phyloP scores from a whole-genome alignment of 2,113 vertebrate genomes.

The Origma solitaria region DNA sequence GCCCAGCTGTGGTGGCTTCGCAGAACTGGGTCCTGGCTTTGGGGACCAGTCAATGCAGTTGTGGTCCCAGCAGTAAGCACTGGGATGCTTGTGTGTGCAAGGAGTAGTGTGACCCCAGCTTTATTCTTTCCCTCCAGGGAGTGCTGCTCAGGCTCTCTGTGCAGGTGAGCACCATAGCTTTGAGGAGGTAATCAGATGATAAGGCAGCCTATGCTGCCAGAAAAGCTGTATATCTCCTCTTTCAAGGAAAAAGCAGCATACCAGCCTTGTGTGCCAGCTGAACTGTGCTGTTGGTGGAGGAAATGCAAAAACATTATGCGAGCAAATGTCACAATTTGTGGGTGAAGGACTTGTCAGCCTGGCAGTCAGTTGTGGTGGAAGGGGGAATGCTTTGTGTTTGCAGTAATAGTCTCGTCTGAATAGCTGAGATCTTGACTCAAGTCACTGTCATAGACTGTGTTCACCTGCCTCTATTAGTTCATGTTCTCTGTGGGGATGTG shows the following conservation, averaged over 20 bases:
- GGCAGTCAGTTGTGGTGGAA: neutral
- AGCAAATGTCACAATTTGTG: neutral
- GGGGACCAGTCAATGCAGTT: neutral
- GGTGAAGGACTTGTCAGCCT: neutral
- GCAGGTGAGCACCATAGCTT: neutral
- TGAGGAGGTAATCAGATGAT: neutral
- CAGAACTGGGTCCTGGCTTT: neutral
- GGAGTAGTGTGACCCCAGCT: neutral
- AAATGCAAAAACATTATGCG: neutral
- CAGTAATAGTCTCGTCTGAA: neutral
- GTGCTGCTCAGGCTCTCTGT: neutral
- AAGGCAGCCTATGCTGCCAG: neutral
- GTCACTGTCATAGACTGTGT: fast-evolving
- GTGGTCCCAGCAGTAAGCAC: neutral
- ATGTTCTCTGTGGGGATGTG: neutral
- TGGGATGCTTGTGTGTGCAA: neutral
- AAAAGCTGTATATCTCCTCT: neutral
- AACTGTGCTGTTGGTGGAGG: neutral
- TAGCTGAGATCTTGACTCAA: neutral
- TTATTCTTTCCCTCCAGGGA: neutral
- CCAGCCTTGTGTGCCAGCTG: neutral
- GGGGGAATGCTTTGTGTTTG: neutral
- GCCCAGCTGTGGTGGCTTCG: neutral
- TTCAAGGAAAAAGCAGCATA: neutral
- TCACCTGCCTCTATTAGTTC: neutral